phyloP scores from a whole-genome alignment of 2,797 vertebrate genomes.

The Macropodus opercularis region DNA sequence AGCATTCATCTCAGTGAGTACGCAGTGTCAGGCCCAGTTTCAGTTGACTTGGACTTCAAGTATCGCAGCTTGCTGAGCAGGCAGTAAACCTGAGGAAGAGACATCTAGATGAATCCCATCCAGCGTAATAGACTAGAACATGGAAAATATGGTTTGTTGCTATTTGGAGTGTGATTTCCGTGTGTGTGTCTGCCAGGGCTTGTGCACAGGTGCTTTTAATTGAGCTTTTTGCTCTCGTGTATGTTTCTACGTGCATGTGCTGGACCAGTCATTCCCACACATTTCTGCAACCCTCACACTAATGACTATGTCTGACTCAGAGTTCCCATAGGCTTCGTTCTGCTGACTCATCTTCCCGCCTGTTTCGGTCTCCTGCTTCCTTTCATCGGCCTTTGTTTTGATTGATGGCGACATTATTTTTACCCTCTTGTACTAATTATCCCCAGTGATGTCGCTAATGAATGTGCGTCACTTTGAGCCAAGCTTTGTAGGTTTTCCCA shows the following conservation, averaged over 20 bases:
- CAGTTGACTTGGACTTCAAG: constrained; percentile 25
- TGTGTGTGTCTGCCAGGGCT: neutral
- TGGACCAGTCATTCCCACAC: constrained; percentile 18
- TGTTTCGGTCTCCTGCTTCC: constrained; percentile 42
- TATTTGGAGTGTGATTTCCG: constrained; percentile 27
- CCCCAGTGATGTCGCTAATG: constrained; percentile 71
- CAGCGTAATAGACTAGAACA: constrained; percentile 40
- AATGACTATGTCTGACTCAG: constrained; percentile 49
- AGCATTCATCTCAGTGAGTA: too few species aligned
- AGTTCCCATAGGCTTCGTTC: constrained; percentile 63
- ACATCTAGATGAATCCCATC: constrained; percentile 38
- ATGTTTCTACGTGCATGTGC: constrained; percentile 1
- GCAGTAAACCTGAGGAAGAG: constrained; percentile 20
- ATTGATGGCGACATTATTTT: constrained; percentile 56
- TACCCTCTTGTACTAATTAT: constrained; percentile 66
- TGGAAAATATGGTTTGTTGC: constrained; percentile 48
- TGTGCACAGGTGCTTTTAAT: constrained; percentile 25
- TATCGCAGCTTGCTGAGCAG: constrained; percentile 29
- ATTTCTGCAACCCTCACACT: constrained; percentile 13
- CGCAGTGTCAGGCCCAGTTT: neutral
- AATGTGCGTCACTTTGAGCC: constrained; percentile 58
- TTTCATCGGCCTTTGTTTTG: constrained; percentile 51
- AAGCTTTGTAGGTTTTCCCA: constrained; percentile 61
- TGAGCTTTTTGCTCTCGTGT: constrained; percentile 11
- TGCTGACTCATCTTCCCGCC: constrained; percentile 61